Percentiles rank a stretch among this genome's conserved stretches.
Evolutionary conservation across 2,888 invertebrate genomes (phyloP).

Genomic region (Acheta domesticus): DNA sequence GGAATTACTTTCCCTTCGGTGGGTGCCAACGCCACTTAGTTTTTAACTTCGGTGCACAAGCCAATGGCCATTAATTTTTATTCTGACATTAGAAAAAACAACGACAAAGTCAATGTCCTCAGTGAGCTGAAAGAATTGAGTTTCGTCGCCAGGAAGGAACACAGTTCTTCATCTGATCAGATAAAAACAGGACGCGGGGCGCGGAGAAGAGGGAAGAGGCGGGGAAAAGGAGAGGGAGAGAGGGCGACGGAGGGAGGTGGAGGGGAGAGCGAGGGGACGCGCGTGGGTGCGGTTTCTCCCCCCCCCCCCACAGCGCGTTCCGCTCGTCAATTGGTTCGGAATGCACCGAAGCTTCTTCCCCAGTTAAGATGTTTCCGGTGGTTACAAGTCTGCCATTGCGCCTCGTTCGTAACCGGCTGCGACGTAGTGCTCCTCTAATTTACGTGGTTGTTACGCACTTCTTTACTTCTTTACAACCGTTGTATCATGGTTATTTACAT

Average conservation of each 20-base stretch:
- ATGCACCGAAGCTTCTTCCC: too few relatives aligned
- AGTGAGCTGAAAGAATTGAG: background rate
- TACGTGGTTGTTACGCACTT: too few relatives aligned
- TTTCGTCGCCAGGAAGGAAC: background rate
- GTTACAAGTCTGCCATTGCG: too few relatives aligned
- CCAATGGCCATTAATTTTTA: background rate
- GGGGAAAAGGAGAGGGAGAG: background rate
- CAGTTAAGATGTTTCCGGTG: too few relatives aligned
- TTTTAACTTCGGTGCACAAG: conserved; percentile 9
- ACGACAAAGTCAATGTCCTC: background rate
- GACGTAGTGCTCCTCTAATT: too few relatives aligned
- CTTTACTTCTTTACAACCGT: too few relatives aligned
- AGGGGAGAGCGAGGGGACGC: too few relatives aligned
- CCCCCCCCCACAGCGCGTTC: too few relatives aligned
- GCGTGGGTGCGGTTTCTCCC: too few relatives aligned
- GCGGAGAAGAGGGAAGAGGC: background rate
- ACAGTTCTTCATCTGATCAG: background rate
- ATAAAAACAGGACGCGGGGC: background rate
- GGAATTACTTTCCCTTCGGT: conserved; percentile 1
- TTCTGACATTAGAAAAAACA: background rate
- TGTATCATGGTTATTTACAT: too few relatives aligned
- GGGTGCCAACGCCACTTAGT: conserved; percentile 5
- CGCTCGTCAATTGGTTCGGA: too few relatives aligned
- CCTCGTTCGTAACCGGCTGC: too few relatives aligned
- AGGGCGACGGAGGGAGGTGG: background rate